phyloP scores from a whole-genome alignment of 2,797 vertebrate genomes.

The Pangasius macronema region DNA sequence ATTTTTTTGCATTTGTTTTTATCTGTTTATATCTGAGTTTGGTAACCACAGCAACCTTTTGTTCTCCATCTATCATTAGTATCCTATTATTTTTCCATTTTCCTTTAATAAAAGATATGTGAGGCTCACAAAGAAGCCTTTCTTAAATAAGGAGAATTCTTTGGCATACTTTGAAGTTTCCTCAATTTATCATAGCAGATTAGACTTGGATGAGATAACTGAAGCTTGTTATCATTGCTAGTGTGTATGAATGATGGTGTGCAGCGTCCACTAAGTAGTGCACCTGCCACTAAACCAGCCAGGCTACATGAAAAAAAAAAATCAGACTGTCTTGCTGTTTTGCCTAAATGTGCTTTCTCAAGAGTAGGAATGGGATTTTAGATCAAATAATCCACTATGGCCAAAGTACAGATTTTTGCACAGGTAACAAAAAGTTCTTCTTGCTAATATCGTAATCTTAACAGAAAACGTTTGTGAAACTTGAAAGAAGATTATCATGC shows the following conservation, averaged over 20 bases:
- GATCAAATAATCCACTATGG: slow-evolving; percentile 20
- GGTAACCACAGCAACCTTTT: slow-evolving; percentile 40
- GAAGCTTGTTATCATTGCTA: slow-evolving; percentile 56
- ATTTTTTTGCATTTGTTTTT: slow-evolving; percentile 1
- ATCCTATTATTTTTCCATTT: slow-evolving; percentile 44
- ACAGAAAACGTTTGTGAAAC: not conserved
- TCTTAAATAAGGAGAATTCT: slow-evolving; percentile 50
- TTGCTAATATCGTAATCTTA: not conserved
- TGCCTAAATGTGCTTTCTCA: slow-evolving; percentile 21
- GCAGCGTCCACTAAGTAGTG: slow-evolving; percentile 53
- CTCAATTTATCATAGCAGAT: slow-evolving; percentile 55
- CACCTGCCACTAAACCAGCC: slow-evolving; percentile 47
- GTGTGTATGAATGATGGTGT: slow-evolving; percentile 50
- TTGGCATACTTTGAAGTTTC: slow-evolving; percentile 53
- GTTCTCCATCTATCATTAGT: slow-evolving; percentile 30
- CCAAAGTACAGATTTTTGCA: slow-evolving; percentile 25
- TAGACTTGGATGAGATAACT: slow-evolving; percentile 48
- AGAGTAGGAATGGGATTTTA: slow-evolving; percentile 21
- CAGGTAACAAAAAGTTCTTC: slow-evolving; percentile 8
- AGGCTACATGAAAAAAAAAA: slow-evolving; percentile 36
- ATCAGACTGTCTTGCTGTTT: slow-evolving; percentile 43
- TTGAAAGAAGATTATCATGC: not conserved
- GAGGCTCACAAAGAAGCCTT: slow-evolving; percentile 27
- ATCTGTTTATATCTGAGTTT: slow-evolving; percentile 28
- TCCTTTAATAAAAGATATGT: slow-evolving; percentile 35